These are phyloP conservation scores for Sitta carolinensis DNA, from an alignment of 2,797 vertebrate genomes.

Conservation along the genomic window DNA sequence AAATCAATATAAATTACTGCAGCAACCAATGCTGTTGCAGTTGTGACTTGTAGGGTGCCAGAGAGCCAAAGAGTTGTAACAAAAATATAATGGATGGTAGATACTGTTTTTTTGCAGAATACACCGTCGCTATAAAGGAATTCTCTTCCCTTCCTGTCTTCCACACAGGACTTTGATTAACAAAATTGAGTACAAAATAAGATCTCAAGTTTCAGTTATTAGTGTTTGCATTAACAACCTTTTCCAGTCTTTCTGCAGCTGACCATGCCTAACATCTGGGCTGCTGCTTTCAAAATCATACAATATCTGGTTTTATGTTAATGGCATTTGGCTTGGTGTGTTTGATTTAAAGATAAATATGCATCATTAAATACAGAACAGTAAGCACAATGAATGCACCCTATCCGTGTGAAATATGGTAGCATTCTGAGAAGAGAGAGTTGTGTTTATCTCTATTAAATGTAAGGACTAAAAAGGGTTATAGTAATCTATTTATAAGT, in stretches of 20 bases:
- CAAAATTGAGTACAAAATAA: not conserved
- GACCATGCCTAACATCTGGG: not conserved
- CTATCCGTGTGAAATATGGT: not conserved
- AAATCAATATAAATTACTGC: not conserved
- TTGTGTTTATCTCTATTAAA: not conserved
- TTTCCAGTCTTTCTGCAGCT: not conserved
- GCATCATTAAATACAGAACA: not conserved
- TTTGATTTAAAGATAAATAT: not conserved
- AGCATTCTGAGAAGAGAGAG: not conserved
- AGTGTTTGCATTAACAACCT: not conserved
- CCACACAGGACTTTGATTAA: not conserved
- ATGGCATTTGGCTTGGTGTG: not conserved
- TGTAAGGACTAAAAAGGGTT: not conserved
- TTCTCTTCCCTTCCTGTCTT: not conserved
- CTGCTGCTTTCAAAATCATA: not conserved
- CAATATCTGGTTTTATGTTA: not conserved
- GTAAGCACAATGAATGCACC: not conserved
- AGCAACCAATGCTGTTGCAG: not conserved
- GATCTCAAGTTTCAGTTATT: not conserved
- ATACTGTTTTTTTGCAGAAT: not conserved
- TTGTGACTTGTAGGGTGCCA: not conserved
- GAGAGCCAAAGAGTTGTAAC: not conserved
- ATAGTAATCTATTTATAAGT: not conserved
- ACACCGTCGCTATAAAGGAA: not conserved
- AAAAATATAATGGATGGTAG: not conserved